Base-by-base conservation (phyloP, 2,113 vertebrate genomes). In the Gasterosteus nipponicus region DNA sequence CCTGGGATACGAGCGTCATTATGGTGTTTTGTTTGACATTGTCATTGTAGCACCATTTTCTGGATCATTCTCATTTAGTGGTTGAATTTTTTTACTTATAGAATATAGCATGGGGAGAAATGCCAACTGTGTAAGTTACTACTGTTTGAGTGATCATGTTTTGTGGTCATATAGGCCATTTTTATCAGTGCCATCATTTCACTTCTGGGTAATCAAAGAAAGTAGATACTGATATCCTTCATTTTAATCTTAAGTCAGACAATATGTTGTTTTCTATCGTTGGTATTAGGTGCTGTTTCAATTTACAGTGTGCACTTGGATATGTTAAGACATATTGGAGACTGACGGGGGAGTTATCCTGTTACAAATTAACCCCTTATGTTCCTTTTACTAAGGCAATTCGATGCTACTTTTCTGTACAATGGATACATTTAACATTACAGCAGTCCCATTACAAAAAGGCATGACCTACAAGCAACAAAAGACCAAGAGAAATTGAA, bases 141-240 rank as follows among this genome's bases (percentile, higher is more conserved):
- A 77, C 73, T 83, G 51, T 75, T 75, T 65, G 26, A 75, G 66
- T 70, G 69, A 78, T 84, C 82, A 85, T 44, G 33, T 80, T 90
- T 80, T 80, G 77, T 74, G 80, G 88, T 87, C 68, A 60, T 59
- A 78, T 65, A 69, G 81, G 83, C 82, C 63, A 26, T 85, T 69
- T 91, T 86, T 85, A 75, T 83, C 77, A 89, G 93, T 93, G 89
- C 89, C 90, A 90, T 85, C 63, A 77, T 92, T 82, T 90, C 58
- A 81, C 88, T 60, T 75, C 62, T 84, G 62, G 41, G 82, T 86
- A 74, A 78, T 80, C 64, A 73, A 66, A 65, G 67, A 78, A 54
- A 42, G 44, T 75, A 77, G 65, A 73, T 81, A n/a, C 72, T 75
- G 63, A 81, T 79, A 68, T 57, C 49, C 70, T 42, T 77, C 57